Evolutionary conservation across 1,140 invertebrate species (phyloP).

Genomic region (Lepeophtheirus salmonis): DNA sequence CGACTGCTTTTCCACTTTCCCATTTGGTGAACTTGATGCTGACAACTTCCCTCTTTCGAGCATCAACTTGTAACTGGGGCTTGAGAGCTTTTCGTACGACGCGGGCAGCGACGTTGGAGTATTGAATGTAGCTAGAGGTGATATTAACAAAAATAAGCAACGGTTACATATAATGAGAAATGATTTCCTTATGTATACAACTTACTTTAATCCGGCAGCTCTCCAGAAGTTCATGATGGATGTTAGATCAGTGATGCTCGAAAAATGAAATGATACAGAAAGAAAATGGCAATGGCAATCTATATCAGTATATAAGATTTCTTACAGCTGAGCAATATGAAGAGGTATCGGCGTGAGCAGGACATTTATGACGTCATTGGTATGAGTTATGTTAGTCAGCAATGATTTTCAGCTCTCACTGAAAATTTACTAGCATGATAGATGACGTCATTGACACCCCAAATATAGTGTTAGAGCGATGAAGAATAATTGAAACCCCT

Average conservation of each 20-base stretch:
- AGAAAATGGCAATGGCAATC: too few species aligned
- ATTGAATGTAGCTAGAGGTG: conserved; percentile 66
- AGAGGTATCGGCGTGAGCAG: too few species aligned
- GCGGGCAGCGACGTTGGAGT: conserved; percentile 67
- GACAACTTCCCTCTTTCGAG: conserved; percentile 49
- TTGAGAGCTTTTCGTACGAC: conserved; percentile 56
- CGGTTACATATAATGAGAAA: neutral
- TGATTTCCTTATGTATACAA: neutral
- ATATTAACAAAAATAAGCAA: conserved; percentile 13
- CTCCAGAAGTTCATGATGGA: conserved; percentile 18
- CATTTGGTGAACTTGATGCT: conserved; percentile 59
- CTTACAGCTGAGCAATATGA: too few species aligned
- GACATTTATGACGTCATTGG: too few species aligned
- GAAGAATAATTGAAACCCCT: too few species aligned
- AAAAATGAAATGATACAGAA: neutral
- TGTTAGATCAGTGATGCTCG: neutral
- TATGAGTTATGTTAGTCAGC: too few species aligned
- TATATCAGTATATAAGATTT: too few species aligned
- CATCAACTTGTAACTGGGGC: conserved; percentile 45
- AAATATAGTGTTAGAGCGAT: too few species aligned
- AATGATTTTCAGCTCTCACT: too few species aligned
- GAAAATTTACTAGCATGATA: too few species aligned
- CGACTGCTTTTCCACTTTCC: conserved; percentile 60
- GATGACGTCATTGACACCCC: too few species aligned
- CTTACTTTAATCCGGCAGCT: conserved; percentile 15